Conservation (phyloP, 2,888 invertebrate species). For the Epinotia ramella region DNA sequence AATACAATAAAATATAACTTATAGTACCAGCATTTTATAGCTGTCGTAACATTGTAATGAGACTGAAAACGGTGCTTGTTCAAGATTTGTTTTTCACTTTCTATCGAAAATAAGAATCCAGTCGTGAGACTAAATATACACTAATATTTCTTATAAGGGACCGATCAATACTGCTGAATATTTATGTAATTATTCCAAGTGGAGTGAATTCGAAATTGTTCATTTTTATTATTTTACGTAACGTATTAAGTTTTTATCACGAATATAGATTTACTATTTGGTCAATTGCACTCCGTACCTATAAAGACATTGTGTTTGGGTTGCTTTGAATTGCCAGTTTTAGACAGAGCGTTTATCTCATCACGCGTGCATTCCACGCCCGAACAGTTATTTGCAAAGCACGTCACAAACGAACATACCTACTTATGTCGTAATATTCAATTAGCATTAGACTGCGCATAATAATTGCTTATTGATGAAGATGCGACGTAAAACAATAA, state of each 20-base stretch:
- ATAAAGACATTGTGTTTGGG: conserved; percentile 49
- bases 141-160: conserved; percentile 31
- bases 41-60: conserved; percentile 8
- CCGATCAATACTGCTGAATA: conserved; percentile 35
- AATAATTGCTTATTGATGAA: conserved; percentile 48
- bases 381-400: conserved; percentile 56
- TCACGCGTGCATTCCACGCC: conserved; percentile 61
- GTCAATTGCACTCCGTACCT: conserved; percentile 40
- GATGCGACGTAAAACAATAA: conserved; percentile 53
- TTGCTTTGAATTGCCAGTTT: conserved; percentile 58
- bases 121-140: conserved; percentile 21
- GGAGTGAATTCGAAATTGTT: conserved; percentile 33
- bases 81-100: conserved; percentile 53
- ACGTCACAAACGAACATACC: conserved; percentile 50
- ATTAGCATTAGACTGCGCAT: conserved; percentile 45
- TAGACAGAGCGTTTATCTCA: conserved; percentile 58
- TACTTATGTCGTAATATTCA: conserved; percentile 51
- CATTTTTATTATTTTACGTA: conserved; percentile 52
- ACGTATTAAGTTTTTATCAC: conserved; percentile 52
- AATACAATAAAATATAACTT: conserved; percentile 53
- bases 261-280: conserved; percentile 52
- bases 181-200: conserved; percentile 37
- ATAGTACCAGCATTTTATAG: conserved; percentile 47
- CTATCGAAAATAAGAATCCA: conserved; percentile 13
- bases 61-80: not conserved